Evolutionary conservation across 2,888 invertebrate genomes (phyloP).

Genomic region (Pherbina coryleti): DNA sequence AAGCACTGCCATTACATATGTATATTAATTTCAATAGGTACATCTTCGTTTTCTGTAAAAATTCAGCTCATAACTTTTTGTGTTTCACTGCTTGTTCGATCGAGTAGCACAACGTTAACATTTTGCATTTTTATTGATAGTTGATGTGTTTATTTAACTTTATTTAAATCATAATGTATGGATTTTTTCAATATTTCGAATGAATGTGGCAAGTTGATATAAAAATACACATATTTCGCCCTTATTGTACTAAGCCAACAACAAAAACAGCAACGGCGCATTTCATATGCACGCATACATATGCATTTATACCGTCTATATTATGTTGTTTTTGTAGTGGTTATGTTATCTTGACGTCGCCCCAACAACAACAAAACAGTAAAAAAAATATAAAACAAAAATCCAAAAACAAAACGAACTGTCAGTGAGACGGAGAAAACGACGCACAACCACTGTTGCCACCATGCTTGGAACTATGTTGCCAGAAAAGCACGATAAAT

Average conservation of each 20-base stretch:
- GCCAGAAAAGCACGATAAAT: too few species aligned
- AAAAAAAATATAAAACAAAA: neutral
- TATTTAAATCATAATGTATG: too few species aligned
- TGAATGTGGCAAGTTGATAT: constrained; percentile 3
- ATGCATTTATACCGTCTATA: neutral
- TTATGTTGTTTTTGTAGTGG: constrained; percentile 5
- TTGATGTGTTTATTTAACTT: too few species aligned
- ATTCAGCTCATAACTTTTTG: too few species aligned
- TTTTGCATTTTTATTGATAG: too few species aligned
- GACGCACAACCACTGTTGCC: neutral
- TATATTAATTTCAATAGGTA: too few species aligned
- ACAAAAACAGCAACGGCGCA: constrained; percentile 21
- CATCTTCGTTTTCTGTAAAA: too few species aligned
- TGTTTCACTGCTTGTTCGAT: too few species aligned
- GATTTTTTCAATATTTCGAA: too few species aligned
- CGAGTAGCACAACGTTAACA: too few species aligned
- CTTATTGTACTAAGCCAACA: neutral
- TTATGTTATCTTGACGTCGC: neutral
- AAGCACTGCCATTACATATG: neutral
- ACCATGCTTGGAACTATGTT: too few species aligned
- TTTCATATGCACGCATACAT: constrained; percentile 3
- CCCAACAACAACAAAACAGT: neutral
- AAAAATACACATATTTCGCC: constrained; percentile 11
- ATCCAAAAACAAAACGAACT: neutral
- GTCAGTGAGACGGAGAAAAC: constrained; percentile 9